Base-by-base conservation (phyloP, 2,888 invertebrate species). In the Callimorpha dominula region DNA sequence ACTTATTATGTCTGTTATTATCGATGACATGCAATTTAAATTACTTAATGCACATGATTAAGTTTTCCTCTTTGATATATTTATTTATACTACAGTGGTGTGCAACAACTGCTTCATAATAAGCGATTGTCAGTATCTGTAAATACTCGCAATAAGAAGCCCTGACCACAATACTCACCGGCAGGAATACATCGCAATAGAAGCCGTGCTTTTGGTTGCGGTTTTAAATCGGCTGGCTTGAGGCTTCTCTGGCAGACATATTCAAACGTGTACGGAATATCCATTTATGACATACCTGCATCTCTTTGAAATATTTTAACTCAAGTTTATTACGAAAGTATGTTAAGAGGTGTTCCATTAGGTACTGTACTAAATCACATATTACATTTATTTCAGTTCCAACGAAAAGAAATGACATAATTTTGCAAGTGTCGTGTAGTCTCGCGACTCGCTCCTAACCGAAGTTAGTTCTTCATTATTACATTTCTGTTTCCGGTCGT, bases 401-500 rank as follows among this genome's bases (percentile, higher is more conserved):
- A 76, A 80, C 78, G 78, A 82, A 85, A 90, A 90, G 85, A 89
- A 91, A 90, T 85, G 86, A 88, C 90, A 91, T 89, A 90, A 88
- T 90, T 89, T 88, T 79, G 77, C 72, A 82, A 81, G 77, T 85
- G 85, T 83, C 85, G 84, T 87, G 85, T 89, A 89, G 85, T 87
- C 85, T 84, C 80, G 84, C 83, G 86, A 88, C 85, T 85, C 78
- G 84, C 82, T 87, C 78, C 82, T 83, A 87, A 89, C 87, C 86
- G 87, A 86, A 89, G 88, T 91, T 88, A 91, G 89, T 92, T 92
- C 91, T 92, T 93, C 92, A 91, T 94, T 94, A 94, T 93, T 92
- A 92, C 93, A 88, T 93, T 94, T 92, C 92, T 90, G 92, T 92
- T 94, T 93, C 95, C 93, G 92, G 92, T 91, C 89, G 89, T 88